Base-by-base conservation (phyloP, 2,888 invertebrate genomes). In the Drosophila ochracea region DNA sequence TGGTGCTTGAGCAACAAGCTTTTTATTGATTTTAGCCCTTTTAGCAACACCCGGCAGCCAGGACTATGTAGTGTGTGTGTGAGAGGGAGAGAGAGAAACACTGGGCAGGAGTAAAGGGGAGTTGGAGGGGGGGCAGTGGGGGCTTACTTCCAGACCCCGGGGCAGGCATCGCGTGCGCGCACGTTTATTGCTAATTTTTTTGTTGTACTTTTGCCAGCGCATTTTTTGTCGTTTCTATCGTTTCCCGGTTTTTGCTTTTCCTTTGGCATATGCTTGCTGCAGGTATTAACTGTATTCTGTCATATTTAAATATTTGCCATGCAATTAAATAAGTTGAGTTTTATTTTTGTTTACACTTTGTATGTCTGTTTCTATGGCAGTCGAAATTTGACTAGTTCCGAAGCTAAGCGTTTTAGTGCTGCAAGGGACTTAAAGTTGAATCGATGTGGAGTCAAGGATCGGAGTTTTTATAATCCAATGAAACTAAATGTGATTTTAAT, bases 21-120 rank as follows among this genome's bases (percentile, higher is more conserved):
- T 78, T 91, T 90, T 91, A 92, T 92, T 91, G 92, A 92, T 92
- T 92, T 92, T 84, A 90, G 89, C 83, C 89, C 85, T 84, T 85
- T 84, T 73, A 82, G 72, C 80, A 71, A 63, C 71, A 39, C 59
- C 67, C 60, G 50, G 61, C 39, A 58, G 74, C 73, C 68, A 31
- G 37, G 63, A 37, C 54, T 61, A 65, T 41, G 39, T 41, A 61
- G 52, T 16, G 31, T 35, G 39, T 13, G 55, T 41, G 13, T 47
- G 25, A 6, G 19, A 16, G 33, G 9, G 21, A 10, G 43, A 16
- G 47, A 16, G 49, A 21, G 16, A 11, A 2, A 28, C 0, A 11
- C 9, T 0, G 35, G 11, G 0, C 9, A 25, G 28, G 21, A 21
- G 35, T 0, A 31, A 21, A 21, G 16, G 25, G 28, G 35, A n/a